Evolutionary conservation across 2,888 invertebrate species (phyloP), one percentile per base, ranked within the genome.

Genomic region (Tenthredo distinguenda): DNA sequence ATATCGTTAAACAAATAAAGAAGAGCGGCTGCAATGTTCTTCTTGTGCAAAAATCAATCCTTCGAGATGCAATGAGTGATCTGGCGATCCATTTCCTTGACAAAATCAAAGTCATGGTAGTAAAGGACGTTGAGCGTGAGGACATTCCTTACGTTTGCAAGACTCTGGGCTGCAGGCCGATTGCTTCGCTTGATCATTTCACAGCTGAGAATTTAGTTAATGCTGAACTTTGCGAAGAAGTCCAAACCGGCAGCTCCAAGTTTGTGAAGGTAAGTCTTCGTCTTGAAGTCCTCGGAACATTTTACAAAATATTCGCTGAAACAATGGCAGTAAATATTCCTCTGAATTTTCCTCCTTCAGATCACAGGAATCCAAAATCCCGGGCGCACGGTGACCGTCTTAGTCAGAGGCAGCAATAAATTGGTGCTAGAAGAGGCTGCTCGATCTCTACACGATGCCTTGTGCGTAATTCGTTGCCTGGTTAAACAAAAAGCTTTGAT

Each of bases 171-270:
- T 99, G 99, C 93, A 96, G 99, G 81, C 99, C 99, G 0, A 98
- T 99, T 90, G 99, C 99, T 6, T 99, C 99, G n/a, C 94, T 99
- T 87, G 99, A 99, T 94, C 99, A 99, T 93, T 99, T 99, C 94
- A 95, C 97, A 0, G 95, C 99, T 21, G 99, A 99, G 92, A 97
- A 98, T 94, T 95, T 99, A 43, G 98, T 98, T 10, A 96, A 95
- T 87, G 99, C 99, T 7, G 99, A 99, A 90, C 94, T 99, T 79
- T 99, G 98, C 2, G 99, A 99, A 93, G 99, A 99, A 94, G 95
- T 99, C 43, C 96, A 96, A 89, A 97, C 98, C 87, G 98, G 98
- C 85, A 96, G 96, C 85, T 97, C 97, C 62, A 98, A 98, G 94
- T 97, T 98, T 93, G 98, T 99, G 50, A 99, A 99, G 95, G 96